These are phyloP conservation scores for Antigone vipio DNA, from an alignment of 2,113 vertebrate genomes.

Conservation along the genomic window DNA sequence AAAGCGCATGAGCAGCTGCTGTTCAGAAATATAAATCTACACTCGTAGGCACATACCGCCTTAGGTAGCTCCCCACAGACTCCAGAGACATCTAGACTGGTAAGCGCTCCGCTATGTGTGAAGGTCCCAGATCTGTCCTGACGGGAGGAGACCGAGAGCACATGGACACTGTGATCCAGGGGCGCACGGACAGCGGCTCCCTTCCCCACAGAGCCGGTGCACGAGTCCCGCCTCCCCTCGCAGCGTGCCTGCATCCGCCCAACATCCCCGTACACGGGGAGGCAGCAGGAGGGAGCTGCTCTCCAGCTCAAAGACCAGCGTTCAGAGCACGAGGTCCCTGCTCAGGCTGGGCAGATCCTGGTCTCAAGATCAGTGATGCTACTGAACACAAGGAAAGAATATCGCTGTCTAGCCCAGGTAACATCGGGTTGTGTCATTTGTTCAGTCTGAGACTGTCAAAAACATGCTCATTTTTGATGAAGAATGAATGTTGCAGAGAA, in stretches of 20 bases:
- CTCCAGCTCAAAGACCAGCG: not conserved
- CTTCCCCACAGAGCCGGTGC: not conserved
- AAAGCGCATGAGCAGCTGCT: not conserved
- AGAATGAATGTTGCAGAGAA: not conserved
- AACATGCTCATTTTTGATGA: not conserved
- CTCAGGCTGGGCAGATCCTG: not conserved
- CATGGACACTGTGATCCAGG: rapidly evolving
- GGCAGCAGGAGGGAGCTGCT: not conserved
- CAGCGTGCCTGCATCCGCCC: rapidly evolving
- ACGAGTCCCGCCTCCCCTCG: not conserved
- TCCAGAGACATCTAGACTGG: no score
- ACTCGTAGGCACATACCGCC: not conserved
- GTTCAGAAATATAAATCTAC: not conserved
- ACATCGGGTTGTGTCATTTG: not conserved
- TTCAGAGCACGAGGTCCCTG: not conserved
- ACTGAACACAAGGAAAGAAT: not conserved
- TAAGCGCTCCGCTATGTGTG: rapidly evolving
- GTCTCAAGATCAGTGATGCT: not conserved
- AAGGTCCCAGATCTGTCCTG: not conserved
- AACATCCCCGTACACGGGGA: rapidly evolving
- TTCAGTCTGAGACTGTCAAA: not conserved
- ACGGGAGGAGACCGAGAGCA: not conserved
- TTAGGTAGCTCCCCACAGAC: not conserved
- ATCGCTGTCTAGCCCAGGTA: not conserved
- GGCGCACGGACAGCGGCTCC: not conserved